Evolutionary conservation across 2,113 vertebrate species (phyloP).

Genomic region (Crotalus tigris): DNA sequence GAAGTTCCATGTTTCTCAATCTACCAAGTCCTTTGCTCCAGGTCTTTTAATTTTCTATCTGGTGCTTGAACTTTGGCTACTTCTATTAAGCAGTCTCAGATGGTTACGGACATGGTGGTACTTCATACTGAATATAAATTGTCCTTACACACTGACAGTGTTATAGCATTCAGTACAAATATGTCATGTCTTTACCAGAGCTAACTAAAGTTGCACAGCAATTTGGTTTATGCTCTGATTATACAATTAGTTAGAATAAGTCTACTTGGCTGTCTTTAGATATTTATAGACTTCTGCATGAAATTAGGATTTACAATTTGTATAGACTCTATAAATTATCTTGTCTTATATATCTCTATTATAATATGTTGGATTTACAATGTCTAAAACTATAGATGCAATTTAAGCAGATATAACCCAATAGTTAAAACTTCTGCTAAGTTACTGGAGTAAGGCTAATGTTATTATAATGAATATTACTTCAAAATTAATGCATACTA

Average conservation of each 20-base stretch:
- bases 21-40: background rate
- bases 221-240: background rate
- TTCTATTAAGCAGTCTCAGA: background rate
- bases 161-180: background rate
- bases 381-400: background rate
- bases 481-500: background rate
- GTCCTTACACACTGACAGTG: background rate
- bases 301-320: background rate
- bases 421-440: background rate
- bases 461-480: background rate
- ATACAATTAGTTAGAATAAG: background rate
- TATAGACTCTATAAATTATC: background rate
- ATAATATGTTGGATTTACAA: background rate
- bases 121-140: background rate
- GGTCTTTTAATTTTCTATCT: background rate
- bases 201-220: background rate
- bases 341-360: background rate
- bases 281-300: background rate
- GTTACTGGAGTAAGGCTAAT: background rate
- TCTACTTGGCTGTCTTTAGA: background rate
- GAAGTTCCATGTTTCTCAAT: background rate
- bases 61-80: background rate
- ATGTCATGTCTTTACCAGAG: background rate
- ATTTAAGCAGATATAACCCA: background rate
- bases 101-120: background rate